Base-by-base conservation (phyloP, 2,888 invertebrate species). In the Diogma glabrata region DNA sequence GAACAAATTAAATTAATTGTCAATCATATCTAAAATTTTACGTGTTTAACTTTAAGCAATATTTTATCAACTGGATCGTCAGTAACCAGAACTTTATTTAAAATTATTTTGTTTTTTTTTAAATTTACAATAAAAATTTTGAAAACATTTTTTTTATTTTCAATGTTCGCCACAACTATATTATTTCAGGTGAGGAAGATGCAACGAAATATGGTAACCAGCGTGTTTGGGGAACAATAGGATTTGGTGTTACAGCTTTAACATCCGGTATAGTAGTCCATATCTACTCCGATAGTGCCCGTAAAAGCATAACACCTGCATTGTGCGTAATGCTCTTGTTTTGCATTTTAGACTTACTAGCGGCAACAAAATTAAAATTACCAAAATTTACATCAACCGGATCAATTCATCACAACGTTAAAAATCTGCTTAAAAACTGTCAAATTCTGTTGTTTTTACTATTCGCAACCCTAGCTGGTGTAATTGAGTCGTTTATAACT, bases 201-300 rank as follows among this genome's bases (percentile, higher is more conserved):
- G 78, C 83, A 50, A 76, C 77, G 57, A 75, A 76, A 52, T 89
- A 88, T 60, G 88, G 89, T 0, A 76, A 78, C 7, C 88, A 89
- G 62, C 72, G 89, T 17, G 84, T 87, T 0, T 88, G 86, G 85
- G 89, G 88, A 4, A 86, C 88, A 0, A 78, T 82, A 4, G 88
- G 88, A 0, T 89, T 87, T 60, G 88, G 88, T 0, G 57, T 78
- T 4, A 79, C 86, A 0, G 87, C 88, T 0, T 64, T 87, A 1
- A 61, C 84, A 1, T 77, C 84, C 0, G 88, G 88, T 1, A 79
- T 78, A 64, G 69, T 78, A 0, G 77, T 87, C 0, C 81, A 88
- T 62, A 61, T 68, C n/a, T 77, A 78, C 60, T 84, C 86, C 0
- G 48, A 48, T 20, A 69, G 66, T 2, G 66, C 70, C 1, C 66